Conservation (phyloP, 2,797 vertebrate genomes). For the Alcedo quadribrachys region DNA sequence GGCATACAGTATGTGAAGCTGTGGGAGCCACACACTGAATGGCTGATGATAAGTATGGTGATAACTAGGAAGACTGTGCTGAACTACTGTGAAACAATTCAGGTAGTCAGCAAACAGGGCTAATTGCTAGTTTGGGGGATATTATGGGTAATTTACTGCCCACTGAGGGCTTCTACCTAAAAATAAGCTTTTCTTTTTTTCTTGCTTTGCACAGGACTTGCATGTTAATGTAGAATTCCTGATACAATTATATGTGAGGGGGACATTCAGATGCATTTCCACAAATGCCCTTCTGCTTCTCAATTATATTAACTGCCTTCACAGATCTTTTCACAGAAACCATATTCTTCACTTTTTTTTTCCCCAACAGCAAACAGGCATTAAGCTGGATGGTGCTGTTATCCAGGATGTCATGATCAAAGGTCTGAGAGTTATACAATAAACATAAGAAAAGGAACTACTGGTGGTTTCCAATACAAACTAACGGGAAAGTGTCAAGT, state of each 20-base stretch:
- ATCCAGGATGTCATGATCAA: slow-evolving; percentile 53
- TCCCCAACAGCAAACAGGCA: slow-evolving; percentile 11
- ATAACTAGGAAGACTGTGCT: slow-evolving; percentile 51
- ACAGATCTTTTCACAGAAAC: slow-evolving; percentile 38
- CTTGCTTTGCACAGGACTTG: slow-evolving; percentile 15
- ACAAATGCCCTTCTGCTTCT: slow-evolving; percentile 58
- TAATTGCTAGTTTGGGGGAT: slow-evolving; percentile 68
- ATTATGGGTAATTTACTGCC: slow-evolving; percentile 72
- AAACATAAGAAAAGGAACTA: slow-evolving; percentile 62
- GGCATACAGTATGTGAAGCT: neutral
- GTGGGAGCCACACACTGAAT: neutral
- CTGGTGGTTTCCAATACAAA: slow-evolving; percentile 60
- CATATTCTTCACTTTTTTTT: neutral
- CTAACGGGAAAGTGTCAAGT: slow-evolving; percentile 34
- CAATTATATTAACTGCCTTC: slow-evolving; percentile 25
- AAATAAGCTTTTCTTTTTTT: slow-evolving; percentile 52
- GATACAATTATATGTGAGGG: slow-evolving; percentile 40
- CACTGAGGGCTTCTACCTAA: slow-evolving; percentile 61
- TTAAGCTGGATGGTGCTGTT: slow-evolving; percentile 9
- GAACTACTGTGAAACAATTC: slow-evolving; percentile 69
- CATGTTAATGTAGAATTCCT: slow-evolving; percentile 53
- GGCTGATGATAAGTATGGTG: slow-evolving; percentile 59
- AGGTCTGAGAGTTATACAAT: slow-evolving; percentile 41
- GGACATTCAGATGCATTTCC: slow-evolving; percentile 36
- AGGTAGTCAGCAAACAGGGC: slow-evolving; percentile 69